phyloP scores from a whole-genome alignment of 2,888 invertebrate species.

The Villa cingulata region DNA sequence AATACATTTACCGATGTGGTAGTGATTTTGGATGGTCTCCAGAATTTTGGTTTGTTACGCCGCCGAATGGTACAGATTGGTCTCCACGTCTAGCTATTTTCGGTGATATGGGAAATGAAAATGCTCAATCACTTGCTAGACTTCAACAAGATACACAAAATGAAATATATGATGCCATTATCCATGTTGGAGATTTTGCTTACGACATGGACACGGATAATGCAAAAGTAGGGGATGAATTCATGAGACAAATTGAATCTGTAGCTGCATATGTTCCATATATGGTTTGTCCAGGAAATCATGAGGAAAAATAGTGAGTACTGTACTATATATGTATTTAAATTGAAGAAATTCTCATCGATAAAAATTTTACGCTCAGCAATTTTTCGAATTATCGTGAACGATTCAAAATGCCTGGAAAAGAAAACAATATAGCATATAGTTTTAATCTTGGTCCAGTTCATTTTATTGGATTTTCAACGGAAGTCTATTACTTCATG shows the following conservation, averaged over 20 bases:
- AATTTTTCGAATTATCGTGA: slow-evolving; percentile 91
- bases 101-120: slow-evolving; percentile 89
- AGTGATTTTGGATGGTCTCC: slow-evolving; percentile 71
- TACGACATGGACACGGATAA: slow-evolving; percentile 81
- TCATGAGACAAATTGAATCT: slow-evolving; percentile 83
- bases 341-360: too few species aligned
- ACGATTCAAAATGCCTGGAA: slow-evolving; percentile 83
- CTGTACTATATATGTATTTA: too few species aligned
- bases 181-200: slow-evolving; percentile 92
- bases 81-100: slow-evolving; percentile 70
- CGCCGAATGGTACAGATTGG: slow-evolving; percentile 55
- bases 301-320: slow-evolving; percentile 62
- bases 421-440: slow-evolving; percentile 52
- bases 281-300: slow-evolving; percentile 87
- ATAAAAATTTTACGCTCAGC: too few species aligned
- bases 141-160: slow-evolving; percentile 72
- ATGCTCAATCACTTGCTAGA: slow-evolving; percentile 69
- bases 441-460: slow-evolving; percentile 82
- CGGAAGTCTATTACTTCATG: slow-evolving; percentile 88
- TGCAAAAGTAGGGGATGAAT: slow-evolving; percentile 75
- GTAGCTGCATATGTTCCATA: slow-evolving; percentile 84
- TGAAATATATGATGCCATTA: slow-evolving; percentile 67
- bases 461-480: slow-evolving; percentile 82
- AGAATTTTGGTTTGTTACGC: slow-evolving; percentile 60
- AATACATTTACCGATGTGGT: slow-evolving; percentile 70